Conservation (phyloP, 1,140 invertebrate genomes). For the Mizuhopecten yessoensis region DNA sequence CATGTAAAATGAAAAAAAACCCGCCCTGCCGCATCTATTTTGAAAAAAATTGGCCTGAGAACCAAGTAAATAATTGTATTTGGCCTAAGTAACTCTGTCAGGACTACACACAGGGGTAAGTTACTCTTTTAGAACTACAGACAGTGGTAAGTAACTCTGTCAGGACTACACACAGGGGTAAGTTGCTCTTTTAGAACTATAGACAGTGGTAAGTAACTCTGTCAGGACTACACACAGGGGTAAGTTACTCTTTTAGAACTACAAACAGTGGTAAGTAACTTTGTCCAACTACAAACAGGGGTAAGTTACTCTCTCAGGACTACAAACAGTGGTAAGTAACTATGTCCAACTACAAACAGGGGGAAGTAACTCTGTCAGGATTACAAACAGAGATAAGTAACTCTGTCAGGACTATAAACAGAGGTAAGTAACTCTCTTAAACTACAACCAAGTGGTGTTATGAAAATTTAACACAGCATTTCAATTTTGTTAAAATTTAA, state of each 20-base stretch:
- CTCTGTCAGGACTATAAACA: not conserved
- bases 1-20: too few relatives aligned
- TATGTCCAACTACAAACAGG: not conserved
- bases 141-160: too few relatives aligned
- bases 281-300: not conserved
- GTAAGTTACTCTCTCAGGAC: not conserved
- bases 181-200: too few relatives aligned
- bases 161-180: too few relatives aligned
- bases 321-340: not conserved
- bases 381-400: not conserved
- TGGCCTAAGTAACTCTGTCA: too few relatives aligned
- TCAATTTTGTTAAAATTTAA: too few relatives aligned
- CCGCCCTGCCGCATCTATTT: too few relatives aligned
- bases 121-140: not conserved
- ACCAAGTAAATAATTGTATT: too few relatives aligned
- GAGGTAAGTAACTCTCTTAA: not conserved
- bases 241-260: not conserved
- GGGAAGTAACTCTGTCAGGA: not conserved
- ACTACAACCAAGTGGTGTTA: too few relatives aligned
- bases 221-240: not conserved
- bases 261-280: not conserved
- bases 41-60: too few relatives aligned
- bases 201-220: not conserved
- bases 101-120: not conserved
- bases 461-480: too few relatives aligned